These are phyloP conservation scores for Tineola bisselliella DNA, from an alignment of 2,888 invertebrate genomes.

Conservation along the genomic window DNA sequence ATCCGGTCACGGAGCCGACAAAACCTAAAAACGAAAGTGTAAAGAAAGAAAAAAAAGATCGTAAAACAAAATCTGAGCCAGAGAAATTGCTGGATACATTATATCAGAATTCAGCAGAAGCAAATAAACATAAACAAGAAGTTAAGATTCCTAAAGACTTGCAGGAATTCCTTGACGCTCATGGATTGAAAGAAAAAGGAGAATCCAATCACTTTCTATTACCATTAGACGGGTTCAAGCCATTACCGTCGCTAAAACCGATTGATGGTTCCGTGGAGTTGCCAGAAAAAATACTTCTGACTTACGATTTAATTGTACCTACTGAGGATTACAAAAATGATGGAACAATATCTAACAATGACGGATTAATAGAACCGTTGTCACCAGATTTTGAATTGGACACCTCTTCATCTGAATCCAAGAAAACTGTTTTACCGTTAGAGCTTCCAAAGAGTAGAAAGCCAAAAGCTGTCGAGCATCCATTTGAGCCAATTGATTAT, in stretches of 20 bases:
- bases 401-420: constrained; percentile 45
- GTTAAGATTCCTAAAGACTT: constrained; percentile 25
- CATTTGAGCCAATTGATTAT: constrained; percentile 49
- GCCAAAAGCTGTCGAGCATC: constrained; percentile 30
- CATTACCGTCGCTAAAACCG: constrained; percentile 46
- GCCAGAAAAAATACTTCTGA: constrained; percentile 53
- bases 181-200: constrained; percentile 45
- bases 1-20: constrained; percentile 32
- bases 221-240: constrained; percentile 57
- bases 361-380: constrained; percentile 48
- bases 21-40: constrained; percentile 25
- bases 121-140: constrained; percentile 32
- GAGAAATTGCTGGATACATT: constrained; percentile 21
- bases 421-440: constrained; percentile 39
- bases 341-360: constrained; percentile 27
- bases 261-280: constrained; percentile 49
- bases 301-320: constrained; percentile 49
- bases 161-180: constrained; percentile 49
- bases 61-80: constrained; percentile 22
- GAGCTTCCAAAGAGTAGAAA: constrained; percentile 42
- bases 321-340: constrained; percentile 28
- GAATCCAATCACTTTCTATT: constrained; percentile 48
- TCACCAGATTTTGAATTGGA: constrained; percentile 51
- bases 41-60: constrained; percentile 14
- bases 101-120: constrained; percentile 29